Evolutionary conservation across 2,888 invertebrate species (phyloP).

Genomic region (Bhutanitis thaidina): DNA sequence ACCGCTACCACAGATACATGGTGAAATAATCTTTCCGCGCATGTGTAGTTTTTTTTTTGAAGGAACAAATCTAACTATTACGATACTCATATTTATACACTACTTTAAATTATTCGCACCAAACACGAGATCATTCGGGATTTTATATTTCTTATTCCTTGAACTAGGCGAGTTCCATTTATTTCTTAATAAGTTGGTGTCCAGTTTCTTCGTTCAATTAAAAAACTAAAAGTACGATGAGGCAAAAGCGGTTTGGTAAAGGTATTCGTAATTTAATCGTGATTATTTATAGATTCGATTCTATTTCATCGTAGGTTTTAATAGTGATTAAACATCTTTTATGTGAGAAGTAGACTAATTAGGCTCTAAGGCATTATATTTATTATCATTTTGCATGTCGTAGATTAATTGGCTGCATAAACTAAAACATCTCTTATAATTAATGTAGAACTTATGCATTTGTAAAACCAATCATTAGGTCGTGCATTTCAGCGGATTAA

Average conservation of each 20-base stretch:
- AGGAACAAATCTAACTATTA: conserved; percentile 18
- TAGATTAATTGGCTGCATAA: conserved; percentile 35
- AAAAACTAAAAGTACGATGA: conserved; percentile 44
- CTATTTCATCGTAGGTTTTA: conserved; percentile 41
- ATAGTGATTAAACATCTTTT: conserved; percentile 40
- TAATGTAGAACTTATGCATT: not conserved
- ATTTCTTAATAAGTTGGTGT: conserved; percentile 64
- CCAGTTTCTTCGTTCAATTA: conserved; percentile 59
- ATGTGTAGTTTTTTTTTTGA: conserved; percentile 22
- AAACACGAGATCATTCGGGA: conserved; percentile 36
- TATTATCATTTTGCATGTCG: conserved; percentile 16
- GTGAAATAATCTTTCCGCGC: conserved; percentile 32
- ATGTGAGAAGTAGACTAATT: conserved; percentile 37
- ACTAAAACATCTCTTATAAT: conserved; percentile 9
- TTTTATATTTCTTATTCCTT: conserved; percentile 40
- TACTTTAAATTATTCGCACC: conserved; percentile 38
- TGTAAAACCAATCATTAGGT: too few species aligned
- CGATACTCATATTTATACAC: conserved; percentile 34
- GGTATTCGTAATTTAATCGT: conserved; percentile 57
- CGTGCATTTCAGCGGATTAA: too few species aligned
- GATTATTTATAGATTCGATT: conserved; percentile 54
- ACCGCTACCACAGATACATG: conserved; percentile 33
- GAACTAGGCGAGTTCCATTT: conserved; percentile 57
- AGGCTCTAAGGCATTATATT: conserved; percentile 13
- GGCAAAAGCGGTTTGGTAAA: conserved; percentile 37